These are phyloP conservation scores for Calliphora vomitoria DNA, from an alignment of 2,888 invertebrate species.

Conservation along the genomic window DNA sequence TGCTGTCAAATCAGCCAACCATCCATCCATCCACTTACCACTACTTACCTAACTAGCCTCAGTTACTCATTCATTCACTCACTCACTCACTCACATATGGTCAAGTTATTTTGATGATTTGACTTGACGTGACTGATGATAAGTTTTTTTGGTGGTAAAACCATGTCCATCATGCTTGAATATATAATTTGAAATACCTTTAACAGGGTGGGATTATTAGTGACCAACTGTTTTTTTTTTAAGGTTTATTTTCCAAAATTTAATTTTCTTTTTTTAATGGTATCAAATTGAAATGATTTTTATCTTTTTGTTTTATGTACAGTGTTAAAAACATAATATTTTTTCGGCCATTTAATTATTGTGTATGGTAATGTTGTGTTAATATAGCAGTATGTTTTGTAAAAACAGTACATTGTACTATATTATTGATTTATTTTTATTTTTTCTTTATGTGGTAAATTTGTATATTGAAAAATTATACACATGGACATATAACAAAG, in stretches of 20 bases:
- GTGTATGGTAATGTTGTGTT: constrained; percentile 23
- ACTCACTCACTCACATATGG: constrained; percentile 23
- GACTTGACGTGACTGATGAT: constrained; percentile 7
- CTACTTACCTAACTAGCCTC: background rate
- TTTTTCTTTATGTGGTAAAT: constrained; percentile 42
- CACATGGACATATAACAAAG: background rate
- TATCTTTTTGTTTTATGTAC: background rate
- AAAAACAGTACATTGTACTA: background rate
- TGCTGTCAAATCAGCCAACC: constrained; percentile 1
- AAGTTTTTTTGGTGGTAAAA: background rate
- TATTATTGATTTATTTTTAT: constrained; percentile 57
- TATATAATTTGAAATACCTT: background rate
- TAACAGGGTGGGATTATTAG: background rate
- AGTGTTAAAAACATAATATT: background rate
- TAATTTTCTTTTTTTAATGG: background rate
- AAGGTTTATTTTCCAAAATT: too few species aligned
- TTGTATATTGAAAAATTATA: constrained; percentile 4
- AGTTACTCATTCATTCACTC: too few species aligned
- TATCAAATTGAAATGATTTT: background rate
- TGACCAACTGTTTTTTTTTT: background rate
- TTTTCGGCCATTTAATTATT: background rate
- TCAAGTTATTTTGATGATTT: constrained; percentile 40
- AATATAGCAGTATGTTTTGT: background rate
- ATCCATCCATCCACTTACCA: background rate
- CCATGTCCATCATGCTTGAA: too few species aligned